phyloP scores from a whole-genome alignment of 1,140 invertebrate species.

The Zaprionus inermis region DNA sequence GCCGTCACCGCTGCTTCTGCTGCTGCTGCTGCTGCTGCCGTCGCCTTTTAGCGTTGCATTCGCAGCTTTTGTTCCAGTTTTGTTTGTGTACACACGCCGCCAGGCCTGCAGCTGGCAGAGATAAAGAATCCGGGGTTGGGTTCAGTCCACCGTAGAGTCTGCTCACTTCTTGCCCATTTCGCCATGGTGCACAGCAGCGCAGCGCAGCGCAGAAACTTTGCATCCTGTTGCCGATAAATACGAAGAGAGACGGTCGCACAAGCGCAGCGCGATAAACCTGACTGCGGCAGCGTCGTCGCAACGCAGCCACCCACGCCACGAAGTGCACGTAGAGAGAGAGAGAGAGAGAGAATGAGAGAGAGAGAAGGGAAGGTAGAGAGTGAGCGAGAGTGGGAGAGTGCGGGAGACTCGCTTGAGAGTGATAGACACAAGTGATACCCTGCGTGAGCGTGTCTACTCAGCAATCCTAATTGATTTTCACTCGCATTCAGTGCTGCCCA shows the following conservation, averaged over 20 bases:
- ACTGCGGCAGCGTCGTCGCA: not conserved
- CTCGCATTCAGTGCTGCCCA: no score
- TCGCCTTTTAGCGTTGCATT: slow-evolving; percentile 19
- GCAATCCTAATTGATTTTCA: no score
- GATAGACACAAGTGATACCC: slow-evolving; percentile 14
- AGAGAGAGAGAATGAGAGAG: not conserved
- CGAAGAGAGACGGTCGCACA: slow-evolving; percentile 34
- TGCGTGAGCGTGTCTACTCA: no score
- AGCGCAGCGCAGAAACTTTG: slow-evolving; percentile 39
- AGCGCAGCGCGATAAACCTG: slow-evolving; percentile 40
- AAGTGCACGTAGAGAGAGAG: slow-evolving; percentile 3
- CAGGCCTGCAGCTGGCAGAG: slow-evolving; percentile 19
- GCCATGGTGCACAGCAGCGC: slow-evolving; percentile 33
- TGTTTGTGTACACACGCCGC: slow-evolving; percentile 13
- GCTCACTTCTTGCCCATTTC: slow-evolving; percentile 39
- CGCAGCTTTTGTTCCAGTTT: slow-evolving; percentile 45
- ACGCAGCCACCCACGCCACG: slow-evolving; percentile 39
- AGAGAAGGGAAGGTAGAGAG: not conserved
- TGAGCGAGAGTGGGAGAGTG: slow-evolving; percentile 20
- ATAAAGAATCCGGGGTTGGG: slow-evolving; percentile 41
- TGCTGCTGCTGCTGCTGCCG: not conserved
- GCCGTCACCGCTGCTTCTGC: not conserved
- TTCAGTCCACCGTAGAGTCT: not conserved
- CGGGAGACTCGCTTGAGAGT: slow-evolving; percentile 26
- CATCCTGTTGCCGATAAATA: slow-evolving; percentile 58